A percentile compares a stretch with the other conserved stretches of the same genome.
These are phyloP conservation scores for Pangasius krempfi DNA, from an alignment of 2,797 vertebrate genomes.

Conservation along the genomic window DNA sequence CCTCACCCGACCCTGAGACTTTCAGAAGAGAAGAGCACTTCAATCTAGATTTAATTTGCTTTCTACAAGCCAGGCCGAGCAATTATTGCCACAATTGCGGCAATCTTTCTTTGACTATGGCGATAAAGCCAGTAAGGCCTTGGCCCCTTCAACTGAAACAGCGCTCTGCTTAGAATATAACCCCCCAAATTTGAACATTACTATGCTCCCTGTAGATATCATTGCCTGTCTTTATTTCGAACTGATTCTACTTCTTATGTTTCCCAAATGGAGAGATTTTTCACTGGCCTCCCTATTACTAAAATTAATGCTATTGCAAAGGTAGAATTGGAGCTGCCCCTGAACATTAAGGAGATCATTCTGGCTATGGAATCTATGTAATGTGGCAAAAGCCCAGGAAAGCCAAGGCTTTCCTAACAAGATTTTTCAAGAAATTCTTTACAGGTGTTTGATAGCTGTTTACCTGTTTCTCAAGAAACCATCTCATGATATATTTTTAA, in stretches of 20 bases:
- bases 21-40: slow-evolving; percentile 49
- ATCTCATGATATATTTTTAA: neutral
- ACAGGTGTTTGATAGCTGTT: neutral
- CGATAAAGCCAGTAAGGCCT: neutral
- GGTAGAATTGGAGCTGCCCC: neutral
- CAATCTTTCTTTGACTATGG: neutral
- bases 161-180: neutral
- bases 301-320: neutral
- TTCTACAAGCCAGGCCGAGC: slow-evolving; percentile 3
- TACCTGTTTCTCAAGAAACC: neutral
- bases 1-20: slow-evolving; percentile 13
- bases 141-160: neutral
- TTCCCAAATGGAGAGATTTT: neutral
- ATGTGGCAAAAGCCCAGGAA: neutral
- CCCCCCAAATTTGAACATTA: neutral
- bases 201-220: neutral
- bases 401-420: no score
- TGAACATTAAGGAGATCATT: neutral
- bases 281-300: neutral
- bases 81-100: slow-evolving; percentile 13
- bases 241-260: neutral
- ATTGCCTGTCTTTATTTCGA: neutral
- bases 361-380: neutral
- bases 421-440: neutral
- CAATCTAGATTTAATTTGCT: slow-evolving; percentile 38